Base-by-base conservation (phyloP, 2,888 invertebrate species). In the Hydriomena furcata region DNA sequence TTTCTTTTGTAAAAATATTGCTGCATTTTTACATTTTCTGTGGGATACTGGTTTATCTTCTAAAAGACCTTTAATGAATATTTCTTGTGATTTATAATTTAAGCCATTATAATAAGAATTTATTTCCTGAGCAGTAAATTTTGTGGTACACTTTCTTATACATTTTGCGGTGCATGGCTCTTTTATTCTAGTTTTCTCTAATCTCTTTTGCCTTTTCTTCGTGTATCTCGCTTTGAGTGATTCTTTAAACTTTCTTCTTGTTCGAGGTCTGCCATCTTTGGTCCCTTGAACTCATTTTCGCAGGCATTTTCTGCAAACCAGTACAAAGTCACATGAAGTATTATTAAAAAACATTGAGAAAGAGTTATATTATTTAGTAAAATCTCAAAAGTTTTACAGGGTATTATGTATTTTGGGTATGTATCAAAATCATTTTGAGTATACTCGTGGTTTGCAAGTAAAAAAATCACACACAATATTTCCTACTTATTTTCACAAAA, bases 81-180 rank as follows among this genome's bases (percentile, higher is more conserved):
- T 7, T 35, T 27, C 35, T 35, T 44, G 43, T 11, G 35, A 35
- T 35, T 35, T 28, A 8, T 28, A 35, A 11, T 35, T 12, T 2
- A 44, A 21, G 1, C 25, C 4, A 20, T 20, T 35, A 12, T 10
- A 44, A 11, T 4, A 35, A 5, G 6, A 20, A 35, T 44, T 34
- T 1, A 44, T 44, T 11, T 44, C 34, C 12, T 44, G n/a, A 23
- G 7, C 20, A 1, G 27, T 44, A 17, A 44, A 35, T 21, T 44
- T 44, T n/a, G 21, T 6, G 6, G 5, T 10, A 35, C 43, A 44
- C 21, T 35, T 35, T 21, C 7, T 35, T 1, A 5, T 21, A 27
- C 43, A 44, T 35, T 44, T 44, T 5, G 27, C 43, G 10, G 10
- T 35, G 35, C 43, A 44, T 5, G 43, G 43, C 5, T 44, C 21